Base-by-base conservation (phyloP, 2,797 vertebrate genomes). In the Enteromius radiatus region DNA sequence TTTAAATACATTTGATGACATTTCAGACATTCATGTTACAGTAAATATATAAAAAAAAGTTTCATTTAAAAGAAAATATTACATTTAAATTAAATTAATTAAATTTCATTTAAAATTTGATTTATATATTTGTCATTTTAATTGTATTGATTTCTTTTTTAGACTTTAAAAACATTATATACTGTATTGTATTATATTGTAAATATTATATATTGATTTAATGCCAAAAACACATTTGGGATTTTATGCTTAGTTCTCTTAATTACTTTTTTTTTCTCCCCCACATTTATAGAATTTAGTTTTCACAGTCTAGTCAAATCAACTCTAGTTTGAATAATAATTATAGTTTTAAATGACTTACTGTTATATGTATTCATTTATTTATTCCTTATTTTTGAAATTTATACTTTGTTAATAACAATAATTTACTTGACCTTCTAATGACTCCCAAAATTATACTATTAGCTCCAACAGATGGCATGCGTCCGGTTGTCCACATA, bases 391-490 rank as follows among this genome's bases (percentile, higher is more conserved):
- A 54, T 41, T 36, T 67, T 41, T n/a, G 4, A 1, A 68, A 43
- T 14, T 21, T 31, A 52, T 21, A 8, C 31, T 54, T 23, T 23
- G 70, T n/a, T 56, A 38, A 59, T 14, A 10, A 28, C 15, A 76
- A 45, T 45, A 5, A 45, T 15, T 31, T 56, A 21, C 11, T 5
- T 79, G 61, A 28, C 84, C 69, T 79, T 56, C 61, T 31, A 45
- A 64, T 47, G 33, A 63, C 74, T 68, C 21, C 33, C 71, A 33
- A 41, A 75, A 67, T 63, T 4, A 0, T 28, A 43, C 78, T 26
- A 76, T 49, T 31, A 52, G 64, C 45, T 54, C 84, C 56, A 45
- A 49, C 69, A 78, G 76, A 79, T 82, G 79, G 56, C 75, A 67
- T 14, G 64, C 36, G 15, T 77, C 61, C 31, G 7, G 26, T 31